Evolutionary conservation across 2,797 vertebrate genomes (phyloP).

Genomic region (Rhynchotus rufescens): DNA sequence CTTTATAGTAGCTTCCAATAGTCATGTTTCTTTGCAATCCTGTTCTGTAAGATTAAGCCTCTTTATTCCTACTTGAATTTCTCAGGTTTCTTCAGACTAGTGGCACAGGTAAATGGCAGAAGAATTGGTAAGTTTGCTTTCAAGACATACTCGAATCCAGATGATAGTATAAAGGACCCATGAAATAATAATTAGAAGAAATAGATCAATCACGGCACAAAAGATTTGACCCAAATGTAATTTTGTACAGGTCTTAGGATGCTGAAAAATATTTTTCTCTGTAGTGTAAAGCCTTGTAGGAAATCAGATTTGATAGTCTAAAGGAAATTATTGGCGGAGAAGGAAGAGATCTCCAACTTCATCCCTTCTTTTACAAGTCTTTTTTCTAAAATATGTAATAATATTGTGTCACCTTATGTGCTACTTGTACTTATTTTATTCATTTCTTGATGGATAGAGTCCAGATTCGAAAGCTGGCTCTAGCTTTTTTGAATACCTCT

Average conservation of each 20-base stretch:
- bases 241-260: background rate
- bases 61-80: slow-evolving; percentile 34
- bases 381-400: background rate
- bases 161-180: background rate
- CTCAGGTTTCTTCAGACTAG: slow-evolving; percentile 1
- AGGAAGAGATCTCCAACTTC: background rate
- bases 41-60: background rate
- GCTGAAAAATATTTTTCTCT: background rate
- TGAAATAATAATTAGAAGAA: background rate
- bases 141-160: background rate
- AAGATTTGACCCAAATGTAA: background rate
- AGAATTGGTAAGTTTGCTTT: background rate
- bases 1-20: background rate
- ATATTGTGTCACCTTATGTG: background rate
- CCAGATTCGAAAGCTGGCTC: background rate
- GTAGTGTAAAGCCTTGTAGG: background rate
- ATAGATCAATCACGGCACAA: background rate
- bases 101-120: background rate
- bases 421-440: background rate
- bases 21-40: background rate
- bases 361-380: background rate
- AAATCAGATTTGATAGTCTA: background rate
- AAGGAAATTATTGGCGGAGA: background rate
- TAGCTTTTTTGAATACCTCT: background rate
- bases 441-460: background rate